A percentile compares a stretch with the other conserved stretches of the same genome.
Evolutionary conservation across 2,797 vertebrate genomes (phyloP).

Genomic region (Spea hammondii): DNA sequence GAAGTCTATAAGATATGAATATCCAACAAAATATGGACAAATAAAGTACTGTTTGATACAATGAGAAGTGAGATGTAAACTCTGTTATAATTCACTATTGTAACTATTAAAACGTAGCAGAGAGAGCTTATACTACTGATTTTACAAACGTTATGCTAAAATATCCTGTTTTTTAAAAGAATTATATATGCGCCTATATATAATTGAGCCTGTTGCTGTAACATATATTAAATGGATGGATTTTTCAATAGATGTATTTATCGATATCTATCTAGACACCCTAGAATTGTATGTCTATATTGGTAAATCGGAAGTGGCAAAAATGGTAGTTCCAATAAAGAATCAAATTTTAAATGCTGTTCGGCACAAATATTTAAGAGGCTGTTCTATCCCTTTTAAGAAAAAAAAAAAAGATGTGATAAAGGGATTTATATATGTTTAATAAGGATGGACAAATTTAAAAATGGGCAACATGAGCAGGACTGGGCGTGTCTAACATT

Average conservation of each 20-base stretch:
- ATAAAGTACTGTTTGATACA: constrained; percentile 78
- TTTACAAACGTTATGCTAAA: constrained; percentile 83
- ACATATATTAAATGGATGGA: constrained; percentile 76
- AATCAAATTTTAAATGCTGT: too few species aligned
- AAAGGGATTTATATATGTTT: too few species aligned
- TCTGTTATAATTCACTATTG: constrained; percentile 84
- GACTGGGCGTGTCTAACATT: too few species aligned
- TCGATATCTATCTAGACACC: too few species aligned
- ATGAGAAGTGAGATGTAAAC: constrained; percentile 84
- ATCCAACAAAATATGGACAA: constrained; percentile 54
- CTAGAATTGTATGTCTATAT: constrained; percentile 66
- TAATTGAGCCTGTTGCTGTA: constrained; percentile 81
- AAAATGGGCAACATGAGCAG: too few species aligned
- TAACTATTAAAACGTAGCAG: constrained; percentile 82
- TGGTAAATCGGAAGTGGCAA: not conserved
- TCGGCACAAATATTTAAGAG: too few species aligned
- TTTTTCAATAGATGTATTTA: constrained; percentile 60
- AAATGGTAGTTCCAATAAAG: not conserved
- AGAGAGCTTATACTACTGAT: constrained; percentile 91
- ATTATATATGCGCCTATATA: constrained; percentile 54
- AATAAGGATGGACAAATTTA: too few species aligned
- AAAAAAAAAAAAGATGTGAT: too few species aligned
- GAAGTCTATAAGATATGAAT: constrained; percentile 67
- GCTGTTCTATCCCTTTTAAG: too few species aligned
- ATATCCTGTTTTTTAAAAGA: constrained; percentile 68